Conservation (phyloP, 2,113 vertebrate species). For the Mobula birostris region DNA sequence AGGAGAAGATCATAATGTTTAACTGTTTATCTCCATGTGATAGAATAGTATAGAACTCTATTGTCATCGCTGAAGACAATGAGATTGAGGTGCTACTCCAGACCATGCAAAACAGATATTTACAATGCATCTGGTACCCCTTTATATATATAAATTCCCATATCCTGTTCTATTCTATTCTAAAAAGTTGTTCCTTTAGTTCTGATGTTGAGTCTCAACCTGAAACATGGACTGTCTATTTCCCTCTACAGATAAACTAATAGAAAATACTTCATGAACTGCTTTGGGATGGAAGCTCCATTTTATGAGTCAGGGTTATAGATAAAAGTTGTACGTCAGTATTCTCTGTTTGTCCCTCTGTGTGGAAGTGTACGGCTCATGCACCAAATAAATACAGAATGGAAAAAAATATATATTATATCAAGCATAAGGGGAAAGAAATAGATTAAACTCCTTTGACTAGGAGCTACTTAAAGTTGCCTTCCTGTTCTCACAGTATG, state of each 20-base stretch:
- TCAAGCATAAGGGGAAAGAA: neutral
- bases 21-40: neutral
- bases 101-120: too few species aligned
- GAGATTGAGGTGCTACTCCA: too few species aligned
- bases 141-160: too few species aligned
- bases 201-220: too few species aligned
- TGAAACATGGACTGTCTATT: too few species aligned
- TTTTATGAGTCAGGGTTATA: neutral
- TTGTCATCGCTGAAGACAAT: too few species aligned
- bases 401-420: constrained; percentile 41
- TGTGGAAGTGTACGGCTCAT: neutral
- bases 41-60: too few species aligned
- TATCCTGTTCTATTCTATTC: too few species aligned
- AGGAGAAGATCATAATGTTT: neutral
- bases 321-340: neutral
- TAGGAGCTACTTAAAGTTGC: neutral
- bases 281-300: neutral
- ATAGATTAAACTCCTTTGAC: neutral
- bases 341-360: neutral
- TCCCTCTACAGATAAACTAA: neutral
- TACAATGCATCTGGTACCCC: too few species aligned
- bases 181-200: too few species aligned
- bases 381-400: too few species aligned
- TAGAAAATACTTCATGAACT: neutral
- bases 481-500: neutral